These are phyloP conservation scores for Phrynocephalus guinanensis DNA, from an alignment of 2,797 vertebrate genomes.

Conservation along the genomic window DNA sequence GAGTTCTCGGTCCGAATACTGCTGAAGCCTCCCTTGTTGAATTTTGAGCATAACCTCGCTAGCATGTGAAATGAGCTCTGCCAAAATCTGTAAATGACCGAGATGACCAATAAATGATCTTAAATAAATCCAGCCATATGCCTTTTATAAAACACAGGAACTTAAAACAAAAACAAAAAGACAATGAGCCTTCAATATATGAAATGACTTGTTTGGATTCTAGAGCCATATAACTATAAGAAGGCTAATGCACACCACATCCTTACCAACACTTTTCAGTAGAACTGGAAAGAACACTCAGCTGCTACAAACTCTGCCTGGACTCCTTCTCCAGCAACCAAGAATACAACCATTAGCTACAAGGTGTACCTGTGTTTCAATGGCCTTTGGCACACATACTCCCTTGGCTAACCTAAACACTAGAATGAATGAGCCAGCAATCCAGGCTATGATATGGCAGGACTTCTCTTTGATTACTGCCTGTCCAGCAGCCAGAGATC, in stretches of 20 bases:
- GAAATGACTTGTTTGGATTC: background rate
- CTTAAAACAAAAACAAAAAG: accelerated
- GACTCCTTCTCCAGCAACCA: background rate
- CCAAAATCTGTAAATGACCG: background rate
- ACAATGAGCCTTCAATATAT: background rate
- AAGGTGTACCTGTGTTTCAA: background rate
- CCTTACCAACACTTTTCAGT: background rate
- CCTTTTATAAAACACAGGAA: background rate
- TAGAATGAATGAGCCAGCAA: background rate
- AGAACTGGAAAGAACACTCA: background rate
- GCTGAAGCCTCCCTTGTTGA: no score
- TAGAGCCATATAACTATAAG: background rate
- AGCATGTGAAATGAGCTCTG: background rate
- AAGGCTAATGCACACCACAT: no score
- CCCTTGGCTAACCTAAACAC: background rate
- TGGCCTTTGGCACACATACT: background rate
- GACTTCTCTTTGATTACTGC: background rate
- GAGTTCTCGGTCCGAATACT: no score
- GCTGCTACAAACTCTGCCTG: background rate
- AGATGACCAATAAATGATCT: background rate
- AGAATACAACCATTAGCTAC: background rate
- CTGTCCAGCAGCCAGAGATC: background rate
- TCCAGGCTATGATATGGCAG: background rate
- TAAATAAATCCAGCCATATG: background rate
- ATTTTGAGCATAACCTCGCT: no score